Percentiles rank a stretch among this genome's conserved stretches.
These are phyloP conservation scores for Porites lobata DNA, from an alignment of 92 coral and sea anemone genomes.

Conservation along the genomic window DNA sequence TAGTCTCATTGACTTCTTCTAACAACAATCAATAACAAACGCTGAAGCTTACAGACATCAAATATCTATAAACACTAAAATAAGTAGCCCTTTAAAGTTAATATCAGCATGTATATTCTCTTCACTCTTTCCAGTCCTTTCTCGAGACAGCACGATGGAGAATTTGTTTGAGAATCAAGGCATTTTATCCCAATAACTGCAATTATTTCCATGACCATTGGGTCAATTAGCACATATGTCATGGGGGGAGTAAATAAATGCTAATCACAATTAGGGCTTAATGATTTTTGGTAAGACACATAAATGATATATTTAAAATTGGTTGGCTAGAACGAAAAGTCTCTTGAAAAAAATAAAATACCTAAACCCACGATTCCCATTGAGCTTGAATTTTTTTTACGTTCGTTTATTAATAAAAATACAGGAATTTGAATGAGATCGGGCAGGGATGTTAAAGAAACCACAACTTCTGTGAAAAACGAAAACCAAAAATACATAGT, in stretches of 20 bases:
- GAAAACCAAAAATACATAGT: background rate
- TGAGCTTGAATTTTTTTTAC: background rate
- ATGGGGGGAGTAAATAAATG: background rate
- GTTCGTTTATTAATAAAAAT: background rate
- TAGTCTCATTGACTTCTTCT: background rate
- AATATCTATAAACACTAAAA: background rate
- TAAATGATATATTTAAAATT: background rate
- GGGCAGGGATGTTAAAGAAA: background rate
- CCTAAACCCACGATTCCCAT: background rate
- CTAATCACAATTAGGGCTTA: background rate
- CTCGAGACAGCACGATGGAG: background rate
- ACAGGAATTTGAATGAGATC: background rate
- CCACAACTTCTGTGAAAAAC: background rate
- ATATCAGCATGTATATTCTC: background rate
- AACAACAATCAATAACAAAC: constrained; percentile 3
- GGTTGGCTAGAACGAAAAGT: background rate
- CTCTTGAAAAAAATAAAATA: background rate
- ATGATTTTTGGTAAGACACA: background rate
- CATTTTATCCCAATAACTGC: background rate
- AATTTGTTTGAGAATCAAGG: background rate
- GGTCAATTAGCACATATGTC: background rate
- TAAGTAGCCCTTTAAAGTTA: background rate
- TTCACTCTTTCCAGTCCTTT: background rate
- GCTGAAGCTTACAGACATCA: background rate
- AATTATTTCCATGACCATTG: background rate